Evolutionary conservation across 2,888 invertebrate species (phyloP), one percentile per base, ranked within the genome.

Genomic region (Agrotis ipsilon): DNA sequence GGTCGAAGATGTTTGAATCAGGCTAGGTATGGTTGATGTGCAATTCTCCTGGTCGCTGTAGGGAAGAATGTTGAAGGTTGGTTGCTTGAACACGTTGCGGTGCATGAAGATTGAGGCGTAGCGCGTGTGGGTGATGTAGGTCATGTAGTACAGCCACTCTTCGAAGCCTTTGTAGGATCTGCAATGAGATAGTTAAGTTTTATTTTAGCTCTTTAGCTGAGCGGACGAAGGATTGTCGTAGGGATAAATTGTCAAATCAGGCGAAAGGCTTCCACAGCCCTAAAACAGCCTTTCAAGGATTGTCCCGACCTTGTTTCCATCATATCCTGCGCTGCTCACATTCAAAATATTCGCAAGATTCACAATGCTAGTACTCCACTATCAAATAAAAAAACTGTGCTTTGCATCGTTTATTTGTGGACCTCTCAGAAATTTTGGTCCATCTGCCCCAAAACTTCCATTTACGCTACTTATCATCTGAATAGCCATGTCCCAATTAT

Each of bases 101-200:
- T 98, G 97, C 21, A 98, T 94, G 88, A 97, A 97, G 1, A 98
- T 97, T 0, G 98, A 97, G 0, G 98, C 98, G 91, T 98, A 98
- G 13, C 98, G 97, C 0, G 98, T 97, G 92, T 98, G 98, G 0
- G 98, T 98, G 16, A 97, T 97, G 90, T 98, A 98, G 0, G 98
- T 98, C 49, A 98, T 92, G 90, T 98, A 98, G 91, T 97, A 97
- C 4, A 98, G 93, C 98, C 98, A 98, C 51, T 98, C 98, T 84
- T 98, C 98, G 72, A 98, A 96, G 18, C 98, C 98, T 90, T 97
- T 97, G 87, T 97, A 97, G 0, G 98, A 98, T 84, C 98, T 98
- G 92, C n/a, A 91, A 91, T 16, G 3, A 45, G 62, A 60, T 39
- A 4, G 6, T 21, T 13, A 32, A 54, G 27, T 0, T 51, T 51